These are phyloP conservation scores for Mola mola DNA, from an alignment of 2,113 vertebrate species.

Conservation along the genomic window DNA sequence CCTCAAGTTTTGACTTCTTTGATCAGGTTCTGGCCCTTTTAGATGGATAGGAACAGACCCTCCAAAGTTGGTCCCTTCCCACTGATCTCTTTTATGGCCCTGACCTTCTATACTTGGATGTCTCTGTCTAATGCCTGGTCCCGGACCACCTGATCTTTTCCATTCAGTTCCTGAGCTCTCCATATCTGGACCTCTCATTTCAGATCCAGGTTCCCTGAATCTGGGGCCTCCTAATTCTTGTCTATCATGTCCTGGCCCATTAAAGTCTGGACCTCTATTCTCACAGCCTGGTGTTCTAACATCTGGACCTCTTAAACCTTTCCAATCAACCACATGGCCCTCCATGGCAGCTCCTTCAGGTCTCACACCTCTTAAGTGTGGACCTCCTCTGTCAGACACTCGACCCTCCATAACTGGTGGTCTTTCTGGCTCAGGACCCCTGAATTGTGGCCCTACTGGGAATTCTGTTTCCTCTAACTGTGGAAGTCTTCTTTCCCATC, in stretches of 20 bases:
- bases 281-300: slow-evolving; percentile 15
- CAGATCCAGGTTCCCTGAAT: slow-evolving; percentile 15
- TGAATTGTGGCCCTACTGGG: slow-evolving; percentile 14
- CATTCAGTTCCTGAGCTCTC: slow-evolving; percentile 17
- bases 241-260: slow-evolving; percentile 6
- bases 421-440: slow-evolving; percentile 6
- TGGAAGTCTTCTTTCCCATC: slow-evolving; percentile 15
- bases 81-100: slow-evolving; percentile 42
- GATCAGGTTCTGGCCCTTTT: slow-evolving; percentile 9
- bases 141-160: slow-evolving; percentile 27
- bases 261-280: slow-evolving; percentile 13
- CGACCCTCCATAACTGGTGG: slow-evolving; percentile 10
- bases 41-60: slow-evolving; percentile 21
- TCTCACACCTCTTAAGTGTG: slow-evolving; percentile 2
- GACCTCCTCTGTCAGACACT: slow-evolving; percentile 28
- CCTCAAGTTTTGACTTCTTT: slow-evolving; percentile 28
- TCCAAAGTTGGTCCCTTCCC: slow-evolving; percentile 15
- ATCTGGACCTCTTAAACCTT: slow-evolving; percentile 22
- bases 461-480: slow-evolving; percentile 12
- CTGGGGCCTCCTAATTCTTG: slow-evolving; percentile 11
- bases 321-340: slow-evolving; percentile 1
- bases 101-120: slow-evolving; percentile 21
- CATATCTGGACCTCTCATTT: neutral
- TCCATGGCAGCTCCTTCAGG: slow-evolving; percentile 25
- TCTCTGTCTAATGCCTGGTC: slow-evolving; percentile 25